Base-by-base conservation (phyloP, 2,888 invertebrate species). In the Dryobota labecula region DNA sequence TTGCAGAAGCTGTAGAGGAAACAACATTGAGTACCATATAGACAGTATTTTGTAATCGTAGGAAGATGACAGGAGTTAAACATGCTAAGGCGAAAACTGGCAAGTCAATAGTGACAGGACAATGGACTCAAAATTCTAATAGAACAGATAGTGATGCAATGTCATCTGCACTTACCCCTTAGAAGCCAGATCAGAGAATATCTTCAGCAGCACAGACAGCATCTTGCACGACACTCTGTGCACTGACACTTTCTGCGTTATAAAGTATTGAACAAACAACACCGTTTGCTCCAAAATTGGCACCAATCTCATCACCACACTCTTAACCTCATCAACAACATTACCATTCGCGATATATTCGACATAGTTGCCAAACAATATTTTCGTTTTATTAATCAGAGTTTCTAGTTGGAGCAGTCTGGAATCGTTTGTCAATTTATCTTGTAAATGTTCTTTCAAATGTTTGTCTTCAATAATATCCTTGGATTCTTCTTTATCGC, bases 201-300 rank as follows among this genome's bases (percentile, higher is more conserved):
- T 97, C 76, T 97, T 98, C 67, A 99, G 92, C 70, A 99, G 96
- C 6, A 98, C 97, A 0, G 98, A 98, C 11, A 98, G 95, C 95
- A 99, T 97, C 94, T 99, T 99, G 83, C 98, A 97, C 0, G 98
- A 97, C 0, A 98, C 96, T 84, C 98, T 97, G 88, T 98, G 98
- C 0, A 97, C 97, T 0, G 97, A 97, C 4, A 98, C 96, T 90
- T 98, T 97, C 84, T 98, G 98, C 1, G 97, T 97, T 8, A 99
- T 91, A 86, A 98, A 98, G 90, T 97, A 99, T 89, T 98, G 98
- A 2, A 97, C 97, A 61, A 99, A 95, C 30, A 97, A 90, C 60
- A 97, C 93, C 63, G 98, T 97, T 92, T 99, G 99, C 72, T 98
- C 97, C 68, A 99, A 92, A 41, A 99, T 94, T 0, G 98, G 98